These are phyloP conservation scores for Mythimna lalbum DNA, from an alignment of 2,888 invertebrate species.

Conservation along the genomic window DNA sequence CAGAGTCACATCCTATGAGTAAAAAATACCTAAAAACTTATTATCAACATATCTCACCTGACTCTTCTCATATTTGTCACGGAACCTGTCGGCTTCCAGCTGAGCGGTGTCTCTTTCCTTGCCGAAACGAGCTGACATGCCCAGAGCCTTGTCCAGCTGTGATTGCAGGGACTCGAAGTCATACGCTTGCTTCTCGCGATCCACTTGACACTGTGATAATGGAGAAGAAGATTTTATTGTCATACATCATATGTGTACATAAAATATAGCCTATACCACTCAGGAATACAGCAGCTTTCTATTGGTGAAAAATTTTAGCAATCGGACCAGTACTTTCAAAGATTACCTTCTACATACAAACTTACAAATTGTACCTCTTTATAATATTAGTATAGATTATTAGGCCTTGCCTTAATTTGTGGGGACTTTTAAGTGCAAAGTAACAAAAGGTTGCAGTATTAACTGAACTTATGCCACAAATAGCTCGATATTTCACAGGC, in stretches of 20 bases:
- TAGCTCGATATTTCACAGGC: background rate
- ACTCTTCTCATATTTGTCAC: constrained; percentile 97
- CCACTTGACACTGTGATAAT: constrained; percentile 93
- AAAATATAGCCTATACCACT: too few relatives aligned
- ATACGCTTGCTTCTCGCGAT: constrained; percentile 97
- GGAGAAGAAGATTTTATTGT: background rate
- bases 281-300: too few relatives aligned
- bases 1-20: background rate
- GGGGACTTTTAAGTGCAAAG: background rate
- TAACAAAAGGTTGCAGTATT: background rate
- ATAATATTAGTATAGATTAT: too few relatives aligned
- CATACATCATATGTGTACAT: too few relatives aligned
- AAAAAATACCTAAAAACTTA: background rate
- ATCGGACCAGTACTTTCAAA: too few relatives aligned
- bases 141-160: constrained; percentile 97
- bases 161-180: constrained; percentile 97
- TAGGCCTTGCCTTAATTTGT: background rate
- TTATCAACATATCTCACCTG: constrained; percentile 91
- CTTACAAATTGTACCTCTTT: too few relatives aligned
- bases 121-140: constrained; percentile 96
- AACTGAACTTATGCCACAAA: background rate
- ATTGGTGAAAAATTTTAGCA: too few relatives aligned
- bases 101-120: constrained; percentile 97
- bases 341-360: too few relatives aligned
- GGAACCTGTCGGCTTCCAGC: constrained; percentile 95